Base-by-base conservation (phyloP, 2,888 invertebrate genomes). In the Cerceris rybyensis region DNA sequence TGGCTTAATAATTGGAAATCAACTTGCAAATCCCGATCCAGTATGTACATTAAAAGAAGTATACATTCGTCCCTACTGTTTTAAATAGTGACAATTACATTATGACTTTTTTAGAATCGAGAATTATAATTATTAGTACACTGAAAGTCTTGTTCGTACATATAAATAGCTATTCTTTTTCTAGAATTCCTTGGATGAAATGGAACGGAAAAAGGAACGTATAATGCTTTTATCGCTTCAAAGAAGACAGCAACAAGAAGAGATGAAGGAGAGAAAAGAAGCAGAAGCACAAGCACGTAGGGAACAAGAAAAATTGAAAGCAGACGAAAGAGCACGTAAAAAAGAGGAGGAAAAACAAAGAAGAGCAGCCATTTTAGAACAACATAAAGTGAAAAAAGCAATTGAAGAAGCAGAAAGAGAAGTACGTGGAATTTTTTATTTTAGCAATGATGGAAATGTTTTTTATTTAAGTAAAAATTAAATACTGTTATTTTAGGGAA, bases 371-470 rank as follows among this genome's bases (percentile, higher is more conserved):
- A 99, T 99, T 90, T 94, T 98, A 87, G 98, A 98, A 90, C 97
- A 98, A 92, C 97, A 98, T 93, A 97, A 98, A 93, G 94, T 98
- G 86, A 98, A 98, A 92, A 98, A 98, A 93, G 97, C 97, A 70
- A 95, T 97, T 80, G 98, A 98, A 92, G 98, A 98, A 93, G 97
- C 98, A 39, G 97, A 97, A 92, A 93, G 97, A 91, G 97, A 97
- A 94, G 96, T 96, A 87, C 81, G 89, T 78, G 6, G 28, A 69
- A 28, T 9, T 39, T 17, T 57, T 41, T 59, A 59, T 6, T 63
- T 60, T 46, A 14, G 9, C n/a, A 11, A 46, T 5, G 46, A 46
- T 11, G 5, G 13, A 11, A 13, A n/a, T n/a, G 61, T 61, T 8
- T 5, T 46, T 67, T 1, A 66, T 9, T 41, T 6, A 14, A 71